Evolutionary conservation across 2,888 invertebrate genomes (phyloP).

Genomic region (Conops quadrifasciatus): DNA sequence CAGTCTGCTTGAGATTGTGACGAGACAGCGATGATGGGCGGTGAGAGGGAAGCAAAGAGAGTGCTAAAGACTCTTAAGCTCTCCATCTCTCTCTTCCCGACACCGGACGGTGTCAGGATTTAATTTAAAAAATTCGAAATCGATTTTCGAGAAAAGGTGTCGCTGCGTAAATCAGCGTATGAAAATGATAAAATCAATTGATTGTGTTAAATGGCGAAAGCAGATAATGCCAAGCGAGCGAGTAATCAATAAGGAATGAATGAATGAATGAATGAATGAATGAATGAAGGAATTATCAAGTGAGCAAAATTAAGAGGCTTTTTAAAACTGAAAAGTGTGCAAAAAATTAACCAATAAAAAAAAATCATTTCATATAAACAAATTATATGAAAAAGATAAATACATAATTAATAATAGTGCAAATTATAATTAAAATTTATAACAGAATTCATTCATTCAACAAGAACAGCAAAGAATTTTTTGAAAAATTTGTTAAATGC

Average conservation of each 20-base stretch:
- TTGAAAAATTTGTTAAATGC: constrained; percentile 63
- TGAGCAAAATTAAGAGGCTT: background rate
- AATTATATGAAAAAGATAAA: too few relatives aligned
- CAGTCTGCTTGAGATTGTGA: background rate
- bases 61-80: background rate
- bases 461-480: constrained; percentile 43
- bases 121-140: background rate
- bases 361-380: too few relatives aligned
- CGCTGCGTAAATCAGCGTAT: constrained; percentile 52
- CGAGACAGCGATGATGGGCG: background rate
- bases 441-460: background rate
- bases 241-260: background rate
- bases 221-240: constrained; percentile 31
- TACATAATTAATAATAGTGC: too few relatives aligned
- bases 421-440: too few relatives aligned
- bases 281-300: background rate
- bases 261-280: background rate
- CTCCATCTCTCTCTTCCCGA: too few relatives aligned
- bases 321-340: background rate
- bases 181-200: constrained; percentile 53
- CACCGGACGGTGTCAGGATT: background rate
- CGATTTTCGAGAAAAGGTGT: constrained; percentile 45
- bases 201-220: constrained; percentile 47
- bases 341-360: too few relatives aligned
- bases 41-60: background rate